Conservation (phyloP, 2,888 invertebrate genomes). For the Clepsis dumicolana region DNA sequence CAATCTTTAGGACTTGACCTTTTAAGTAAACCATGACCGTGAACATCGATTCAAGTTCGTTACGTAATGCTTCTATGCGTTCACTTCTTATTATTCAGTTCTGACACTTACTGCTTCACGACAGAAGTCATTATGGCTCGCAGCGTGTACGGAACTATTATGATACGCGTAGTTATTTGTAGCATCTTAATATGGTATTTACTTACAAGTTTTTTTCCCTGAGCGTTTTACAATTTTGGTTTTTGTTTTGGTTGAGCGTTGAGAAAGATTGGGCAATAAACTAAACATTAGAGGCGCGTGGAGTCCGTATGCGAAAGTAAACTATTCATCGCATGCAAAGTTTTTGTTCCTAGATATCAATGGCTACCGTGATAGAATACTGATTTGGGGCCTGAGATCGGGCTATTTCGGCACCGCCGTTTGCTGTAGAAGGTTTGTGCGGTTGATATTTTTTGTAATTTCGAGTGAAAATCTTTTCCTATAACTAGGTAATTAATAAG, state of each 20-base stretch:
- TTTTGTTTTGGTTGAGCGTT: constrained; percentile 9
- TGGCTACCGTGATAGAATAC: constrained; percentile 20
- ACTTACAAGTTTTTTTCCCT: constrained; percentile 16
- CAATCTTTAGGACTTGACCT: constrained; percentile 70
- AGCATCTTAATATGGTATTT: constrained; percentile 14
- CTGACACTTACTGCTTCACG: constrained; percentile 43
- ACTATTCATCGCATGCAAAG: constrained; percentile 29
- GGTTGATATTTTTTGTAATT: neutral
- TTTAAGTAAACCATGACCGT: constrained; percentile 77
- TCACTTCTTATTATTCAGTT: constrained; percentile 63
- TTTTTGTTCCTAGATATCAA: constrained; percentile 24
- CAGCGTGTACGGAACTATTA: constrained; percentile 19
- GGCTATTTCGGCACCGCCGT: constrained; percentile 16
- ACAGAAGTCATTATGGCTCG: constrained; percentile 38
- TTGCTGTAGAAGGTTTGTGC: constrained; percentile 2
- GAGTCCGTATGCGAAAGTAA: constrained; percentile 19
- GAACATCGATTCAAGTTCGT: constrained; percentile 76
- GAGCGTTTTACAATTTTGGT: constrained; percentile 3
- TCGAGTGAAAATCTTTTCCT: neutral
- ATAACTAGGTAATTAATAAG: too few relatives aligned
- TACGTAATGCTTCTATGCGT: constrained; percentile 71
- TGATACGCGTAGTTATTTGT: constrained; percentile 25
- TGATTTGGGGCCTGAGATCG: constrained; percentile 39
- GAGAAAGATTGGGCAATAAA: neutral
- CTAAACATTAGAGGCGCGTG: neutral